A percentile compares a stretch with the other conserved stretches of the same genome.
Evolutionary conservation across 2,113 vertebrate species (phyloP).

Genomic region (Anolis sagrei): DNA sequence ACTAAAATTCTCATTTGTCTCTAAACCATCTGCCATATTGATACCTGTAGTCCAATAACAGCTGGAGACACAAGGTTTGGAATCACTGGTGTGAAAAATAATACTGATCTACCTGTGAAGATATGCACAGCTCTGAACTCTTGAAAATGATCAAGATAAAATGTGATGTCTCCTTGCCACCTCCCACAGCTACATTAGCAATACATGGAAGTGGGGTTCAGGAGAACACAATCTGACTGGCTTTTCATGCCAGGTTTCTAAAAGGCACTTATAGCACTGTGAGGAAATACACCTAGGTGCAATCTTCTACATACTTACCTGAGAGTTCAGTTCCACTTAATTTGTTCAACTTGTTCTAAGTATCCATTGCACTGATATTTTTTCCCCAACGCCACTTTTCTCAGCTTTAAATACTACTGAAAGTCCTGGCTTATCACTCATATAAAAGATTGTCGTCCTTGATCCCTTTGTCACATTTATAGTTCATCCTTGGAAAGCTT

Average conservation of each 20-base stretch:
- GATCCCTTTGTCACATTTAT: slow-evolving; percentile 56
- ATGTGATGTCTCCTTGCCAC: neutral
- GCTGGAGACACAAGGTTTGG: neutral
- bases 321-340: too few species aligned
- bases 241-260: slow-evolving; percentile 42
- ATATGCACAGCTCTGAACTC: neutral
- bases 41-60: neutral
- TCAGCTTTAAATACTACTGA: slow-evolving; percentile 48
- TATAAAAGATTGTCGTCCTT: slow-evolving; percentile 12
- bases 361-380: slow-evolving; percentile 13
- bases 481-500: slow-evolving; percentile 74
- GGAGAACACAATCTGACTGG: slow-evolving; percentile 13
- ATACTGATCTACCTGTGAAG: neutral
- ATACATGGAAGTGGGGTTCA: neutral
- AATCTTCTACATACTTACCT: neutral
- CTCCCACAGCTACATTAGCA: neutral
- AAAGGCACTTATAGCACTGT: slow-evolving; percentile 34
- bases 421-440: slow-evolving; percentile 39
- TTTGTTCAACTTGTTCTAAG: too few species aligned
- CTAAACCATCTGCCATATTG: neutral
- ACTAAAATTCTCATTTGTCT: neutral
- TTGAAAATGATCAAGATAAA: neutral
- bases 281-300: neutral
- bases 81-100: neutral
- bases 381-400: slow-evolving; percentile 46